Base-by-base conservation (phyloP, 2,888 invertebrate species). In the Andrena trimmerana region DNA sequence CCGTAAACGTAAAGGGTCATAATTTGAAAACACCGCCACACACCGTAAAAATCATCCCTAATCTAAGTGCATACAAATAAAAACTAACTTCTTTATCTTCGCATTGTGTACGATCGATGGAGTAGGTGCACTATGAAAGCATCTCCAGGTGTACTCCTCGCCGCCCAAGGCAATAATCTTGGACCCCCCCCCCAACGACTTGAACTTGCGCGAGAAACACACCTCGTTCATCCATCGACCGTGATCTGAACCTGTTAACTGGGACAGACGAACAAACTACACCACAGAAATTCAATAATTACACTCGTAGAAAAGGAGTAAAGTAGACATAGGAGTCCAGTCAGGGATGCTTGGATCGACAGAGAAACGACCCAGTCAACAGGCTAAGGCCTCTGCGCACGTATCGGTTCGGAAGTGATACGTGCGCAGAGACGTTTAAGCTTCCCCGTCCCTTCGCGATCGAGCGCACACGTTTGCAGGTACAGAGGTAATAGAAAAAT, bases 401-500 rank as follows among this genome's bases (percentile, higher is more conserved):
- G 36, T 42, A 42, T 42, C 36, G 36, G 36, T 13, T 36, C 36
- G 36, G 36, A 36, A 13, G 36, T 36, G 36, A 36, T 36, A 36
- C 8, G 10, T 36, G 36, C 36, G 36, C 36, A 36, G 36, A 36
- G 36, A 36, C 10, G 10, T 36, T 36, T 0, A 36, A 36, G 20
- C 20, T 24, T 8, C 54, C 13, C 20, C 24, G 8, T 60, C n/a
- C 52, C 4, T 52, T 70, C 66, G 54, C 48, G 27, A 62, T 36
- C 52, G 54, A 63, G 81, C 65, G 29, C 50, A 71, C 54, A 67
- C 67, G 68, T 71, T 42, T 66, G 70, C 83, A 82, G 82, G 83
- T 83, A 83, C 83, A 74, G 54, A 79, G 60, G 73, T 73, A 78
- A 78, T 82, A 83, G 83, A 83, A 83, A 83, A 83, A 83, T 66